Evolutionary conservation across 2,888 invertebrate species (phyloP).

Genomic region (Spialia ferax): DNA sequence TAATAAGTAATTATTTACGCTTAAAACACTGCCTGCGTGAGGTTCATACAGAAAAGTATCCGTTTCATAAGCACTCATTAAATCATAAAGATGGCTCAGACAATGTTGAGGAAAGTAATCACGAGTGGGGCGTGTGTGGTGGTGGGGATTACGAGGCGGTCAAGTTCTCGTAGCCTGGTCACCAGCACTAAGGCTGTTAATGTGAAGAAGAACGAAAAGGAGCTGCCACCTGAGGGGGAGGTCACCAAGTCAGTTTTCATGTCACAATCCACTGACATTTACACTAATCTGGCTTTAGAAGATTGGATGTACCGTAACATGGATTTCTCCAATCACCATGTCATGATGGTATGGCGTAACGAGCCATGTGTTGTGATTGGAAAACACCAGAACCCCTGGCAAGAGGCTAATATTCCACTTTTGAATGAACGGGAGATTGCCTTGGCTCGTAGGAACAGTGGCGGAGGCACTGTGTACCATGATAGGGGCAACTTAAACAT

Average conservation of each 20-base stretch:
- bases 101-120: conserved; percentile 77
- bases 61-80: conserved; percentile 54
- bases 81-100: conserved; percentile 72
- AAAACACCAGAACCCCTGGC: conserved; percentile 98
- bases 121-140: conserved; percentile 71
- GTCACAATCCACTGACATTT: conserved; percentile 96
- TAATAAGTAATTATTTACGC: conserved; percentile 63
- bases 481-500: conserved; percentile 97
- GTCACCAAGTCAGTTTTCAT: conserved; percentile 95
- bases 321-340: conserved; percentile 93
- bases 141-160: conserved; percentile 72
- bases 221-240: conserved; percentile 74
- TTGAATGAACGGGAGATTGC: conserved; percentile 89
- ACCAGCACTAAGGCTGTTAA: conserved; percentile 60
- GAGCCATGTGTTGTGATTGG: conserved; percentile 98
- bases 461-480: conserved; percentile 98
- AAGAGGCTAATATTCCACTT: conserved; percentile 93
- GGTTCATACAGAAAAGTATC: conserved; percentile 84
- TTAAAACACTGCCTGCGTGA: conserved; percentile 63
- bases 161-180: conserved; percentile 67
- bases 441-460: conserved; percentile 96
- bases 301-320: conserved; percentile 97
- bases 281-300: conserved; percentile 97
- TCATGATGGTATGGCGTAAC: conserved; percentile 97
- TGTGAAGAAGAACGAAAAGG: conserved; percentile 62